Conservation (phyloP, 1,140 invertebrate species). For the Drosophila melanica region DNA sequence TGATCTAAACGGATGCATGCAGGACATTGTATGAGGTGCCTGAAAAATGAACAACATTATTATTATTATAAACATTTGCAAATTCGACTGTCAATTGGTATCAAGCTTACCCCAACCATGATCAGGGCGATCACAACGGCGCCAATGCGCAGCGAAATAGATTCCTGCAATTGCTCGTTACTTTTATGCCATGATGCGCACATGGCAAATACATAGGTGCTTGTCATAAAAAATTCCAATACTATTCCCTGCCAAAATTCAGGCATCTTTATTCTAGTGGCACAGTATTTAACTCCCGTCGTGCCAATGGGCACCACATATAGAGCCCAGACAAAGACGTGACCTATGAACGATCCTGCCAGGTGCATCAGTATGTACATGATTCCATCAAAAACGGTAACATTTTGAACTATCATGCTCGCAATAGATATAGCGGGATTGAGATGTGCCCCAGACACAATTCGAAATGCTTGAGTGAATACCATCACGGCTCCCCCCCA, state of each 20-base stretch:
- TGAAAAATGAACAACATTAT: not conserved
- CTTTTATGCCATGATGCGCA: constrained; percentile 24
- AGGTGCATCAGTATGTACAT: constrained; percentile 28
- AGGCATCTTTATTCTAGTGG: not conserved
- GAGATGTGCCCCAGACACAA: constrained; percentile 36
- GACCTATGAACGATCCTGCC: not conserved
- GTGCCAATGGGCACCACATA: no score
- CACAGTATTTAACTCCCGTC: constrained; percentile 8
- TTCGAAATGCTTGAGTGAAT: constrained; percentile 27
- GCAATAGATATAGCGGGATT: constrained; percentile 37
- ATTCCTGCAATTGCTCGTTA: constrained; percentile 17
- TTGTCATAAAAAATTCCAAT: constrained; percentile 24
- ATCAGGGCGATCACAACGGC: not conserved
- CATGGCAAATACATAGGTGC: constrained; percentile 35
- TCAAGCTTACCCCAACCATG: constrained; percentile 19
- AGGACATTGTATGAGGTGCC: constrained; percentile 4
- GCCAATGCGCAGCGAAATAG: constrained; percentile 32
- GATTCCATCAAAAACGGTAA: not conserved
- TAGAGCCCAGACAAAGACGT: no score
- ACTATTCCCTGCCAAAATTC: constrained; percentile 23
- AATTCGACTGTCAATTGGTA: not conserved
- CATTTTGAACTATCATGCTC: constrained; percentile 23
- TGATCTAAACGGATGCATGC: constrained; percentile 42
- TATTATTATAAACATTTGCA: not conserved
- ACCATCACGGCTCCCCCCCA: constrained; percentile 28